Conservation (phyloP, 2,113 vertebrate genomes). For the Gila orcuttii region DNA sequence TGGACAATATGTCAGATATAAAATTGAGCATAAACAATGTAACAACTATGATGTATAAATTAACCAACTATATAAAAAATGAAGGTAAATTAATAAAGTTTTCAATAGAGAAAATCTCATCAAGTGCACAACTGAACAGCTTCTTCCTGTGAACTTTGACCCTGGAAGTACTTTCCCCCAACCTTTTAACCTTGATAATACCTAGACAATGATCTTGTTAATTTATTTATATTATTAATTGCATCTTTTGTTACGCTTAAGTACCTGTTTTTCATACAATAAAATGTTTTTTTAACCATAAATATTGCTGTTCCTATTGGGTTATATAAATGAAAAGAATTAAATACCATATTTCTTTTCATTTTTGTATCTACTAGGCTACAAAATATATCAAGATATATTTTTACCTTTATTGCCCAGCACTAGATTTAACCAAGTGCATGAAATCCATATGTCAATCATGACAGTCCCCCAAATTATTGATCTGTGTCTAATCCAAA, state of each 20-base stretch:
- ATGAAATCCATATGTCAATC: too few species aligned
- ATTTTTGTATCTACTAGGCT: too few species aligned
- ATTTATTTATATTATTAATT: neutral
- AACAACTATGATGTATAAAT: neutral
- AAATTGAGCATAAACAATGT: neutral
- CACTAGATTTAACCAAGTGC: too few species aligned
- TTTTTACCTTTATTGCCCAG: neutral
- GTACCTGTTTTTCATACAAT: neutral
- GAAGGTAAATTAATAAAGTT: neutral
- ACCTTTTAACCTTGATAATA: neutral
- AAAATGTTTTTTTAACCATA: neutral
- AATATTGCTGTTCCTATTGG: neutral
- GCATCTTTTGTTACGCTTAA: neutral
- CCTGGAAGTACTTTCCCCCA: neutral
- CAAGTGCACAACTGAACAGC: neutral
- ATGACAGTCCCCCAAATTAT: neutral
- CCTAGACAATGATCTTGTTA: neutral
- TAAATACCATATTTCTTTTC: neutral
- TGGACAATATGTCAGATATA: neutral
- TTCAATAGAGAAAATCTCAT: neutral
- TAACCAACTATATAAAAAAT: neutral
- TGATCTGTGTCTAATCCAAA: neutral
- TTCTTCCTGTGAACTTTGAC: neutral
- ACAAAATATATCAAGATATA: too few species aligned
- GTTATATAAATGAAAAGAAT: neutral